phyloP scores from a whole-genome alignment of 2,113 vertebrate genomes.

The Chrysemys picta region DNA sequence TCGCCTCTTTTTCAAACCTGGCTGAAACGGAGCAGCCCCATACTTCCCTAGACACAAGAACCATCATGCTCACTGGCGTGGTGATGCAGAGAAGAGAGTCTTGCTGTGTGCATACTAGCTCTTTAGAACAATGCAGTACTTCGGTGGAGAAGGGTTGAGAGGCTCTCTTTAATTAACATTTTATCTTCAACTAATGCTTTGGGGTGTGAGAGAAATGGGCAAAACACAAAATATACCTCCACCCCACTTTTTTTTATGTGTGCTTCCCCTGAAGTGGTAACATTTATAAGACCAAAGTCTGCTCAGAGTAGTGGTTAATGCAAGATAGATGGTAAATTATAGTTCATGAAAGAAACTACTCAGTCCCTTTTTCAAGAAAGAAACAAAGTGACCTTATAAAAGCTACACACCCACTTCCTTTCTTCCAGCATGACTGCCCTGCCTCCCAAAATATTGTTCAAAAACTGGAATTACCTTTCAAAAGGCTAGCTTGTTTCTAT shows the following conservation, averaged over 20 bases:
- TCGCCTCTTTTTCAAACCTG: rapidly evolving
- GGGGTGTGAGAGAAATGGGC: background rate
- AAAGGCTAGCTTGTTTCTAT: background rate
- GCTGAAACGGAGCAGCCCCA: rapidly evolving
- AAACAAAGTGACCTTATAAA: background rate
- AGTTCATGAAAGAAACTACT: background rate
- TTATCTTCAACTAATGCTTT: background rate
- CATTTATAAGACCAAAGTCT: background rate
- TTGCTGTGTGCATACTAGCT: rapidly evolving
- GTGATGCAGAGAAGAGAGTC: background rate
- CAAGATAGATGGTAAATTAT: background rate
- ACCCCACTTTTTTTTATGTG: background rate
- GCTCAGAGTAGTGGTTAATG: background rate
- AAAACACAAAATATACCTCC: rapidly evolving
- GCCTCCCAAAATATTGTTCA: background rate
- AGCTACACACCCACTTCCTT: background rate
- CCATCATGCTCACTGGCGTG: rapidly evolving
- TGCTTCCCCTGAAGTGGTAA: background rate
- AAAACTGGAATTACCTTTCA: background rate
- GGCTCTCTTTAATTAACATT: rapidly evolving
- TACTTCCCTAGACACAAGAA: background rate
- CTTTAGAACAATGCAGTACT: rapidly evolving
- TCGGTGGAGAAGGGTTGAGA: rapidly evolving
- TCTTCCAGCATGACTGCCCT: background rate
- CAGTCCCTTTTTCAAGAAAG: background rate